These are phyloP conservation scores for Papilio helenus DNA, from an alignment of 1,140 invertebrate genomes.

Conservation along the genomic window DNA sequence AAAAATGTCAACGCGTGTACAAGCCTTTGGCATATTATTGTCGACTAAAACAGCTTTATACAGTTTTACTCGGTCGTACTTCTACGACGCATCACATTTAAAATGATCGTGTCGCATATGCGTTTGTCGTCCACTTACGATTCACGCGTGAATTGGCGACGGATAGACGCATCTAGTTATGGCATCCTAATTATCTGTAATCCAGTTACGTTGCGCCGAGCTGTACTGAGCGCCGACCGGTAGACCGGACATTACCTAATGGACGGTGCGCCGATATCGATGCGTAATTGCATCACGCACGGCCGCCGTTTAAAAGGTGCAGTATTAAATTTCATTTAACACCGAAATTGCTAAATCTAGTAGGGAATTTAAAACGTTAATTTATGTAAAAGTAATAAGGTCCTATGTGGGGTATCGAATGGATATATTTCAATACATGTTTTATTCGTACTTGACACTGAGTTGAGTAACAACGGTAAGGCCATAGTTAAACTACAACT, in stretches of 20 bases:
- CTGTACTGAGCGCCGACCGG: constrained; percentile 30
- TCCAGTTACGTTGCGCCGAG: constrained; percentile 14
- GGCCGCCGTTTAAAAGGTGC: constrained; percentile 11
- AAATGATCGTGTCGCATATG: neutral
- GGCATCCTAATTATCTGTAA: constrained; percentile 10
- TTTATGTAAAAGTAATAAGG: neutral
- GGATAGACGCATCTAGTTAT: neutral
- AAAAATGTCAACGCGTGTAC: no score
- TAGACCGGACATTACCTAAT: constrained; percentile 57
- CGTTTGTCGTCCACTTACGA: neutral
- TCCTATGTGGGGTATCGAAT: neutral
- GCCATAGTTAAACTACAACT: no score
- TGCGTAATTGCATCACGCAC: constrained; percentile 62
- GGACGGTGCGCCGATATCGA: constrained; percentile 58
- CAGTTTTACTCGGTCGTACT: no score
- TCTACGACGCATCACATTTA: neutral
- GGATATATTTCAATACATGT: neutral
- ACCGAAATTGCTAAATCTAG: constrained; percentile 6
- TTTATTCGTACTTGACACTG: no score
- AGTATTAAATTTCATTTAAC: constrained; percentile 12
- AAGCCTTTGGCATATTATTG: no score
- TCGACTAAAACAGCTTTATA: no score
- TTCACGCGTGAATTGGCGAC: neutral
- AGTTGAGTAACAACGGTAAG: no score
- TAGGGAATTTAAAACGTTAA: neutral